phyloP scores from a whole-genome alignment of 1,140 invertebrate genomes.

The Pomacea maculata region DNA sequence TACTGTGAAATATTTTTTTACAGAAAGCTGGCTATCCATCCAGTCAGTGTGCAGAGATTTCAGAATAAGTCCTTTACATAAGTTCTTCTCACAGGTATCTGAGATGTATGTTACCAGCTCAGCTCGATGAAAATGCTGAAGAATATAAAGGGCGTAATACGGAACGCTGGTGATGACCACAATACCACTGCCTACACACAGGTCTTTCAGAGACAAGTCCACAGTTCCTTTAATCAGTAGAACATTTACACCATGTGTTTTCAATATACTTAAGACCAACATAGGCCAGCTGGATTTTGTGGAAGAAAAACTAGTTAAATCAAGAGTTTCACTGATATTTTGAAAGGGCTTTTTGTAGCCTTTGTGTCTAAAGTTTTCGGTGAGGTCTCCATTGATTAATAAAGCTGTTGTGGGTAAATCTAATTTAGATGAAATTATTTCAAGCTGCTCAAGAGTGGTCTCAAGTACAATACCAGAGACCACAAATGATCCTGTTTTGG shows the following conservation, averaged over 20 bases:
- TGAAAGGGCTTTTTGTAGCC: constrained; percentile 2
- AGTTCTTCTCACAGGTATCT: constrained; percentile 1
- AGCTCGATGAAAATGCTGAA: not conserved
- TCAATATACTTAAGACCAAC: not conserved
- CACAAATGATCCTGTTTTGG: not conserved
- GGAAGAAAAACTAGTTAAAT: not conserved
- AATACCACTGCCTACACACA: not conserved
- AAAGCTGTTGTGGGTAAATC: not conserved
- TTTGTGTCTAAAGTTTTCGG: constrained; percentile 5
- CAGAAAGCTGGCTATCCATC: not conserved
- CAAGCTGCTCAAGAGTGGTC: not conserved
- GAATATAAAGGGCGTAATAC: not conserved
- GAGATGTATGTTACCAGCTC: constrained; percentile 10
- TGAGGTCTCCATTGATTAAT: constrained; percentile 18
- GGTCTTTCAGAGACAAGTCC: not conserved
- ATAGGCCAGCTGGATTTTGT: not conserved
- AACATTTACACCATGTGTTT: not conserved
- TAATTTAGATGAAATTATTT: not conserved
- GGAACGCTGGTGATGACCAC: not conserved
- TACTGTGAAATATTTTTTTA: not conserved
- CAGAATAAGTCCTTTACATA: not conserved
- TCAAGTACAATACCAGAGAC: not conserved
- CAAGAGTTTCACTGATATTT: not conserved
- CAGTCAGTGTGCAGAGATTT: not conserved
- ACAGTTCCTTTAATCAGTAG: constrained; percentile 7